Evolutionary conservation across 2,113 vertebrate species (phyloP).

Genomic region (Tenebrosternarchus preto): DNA sequence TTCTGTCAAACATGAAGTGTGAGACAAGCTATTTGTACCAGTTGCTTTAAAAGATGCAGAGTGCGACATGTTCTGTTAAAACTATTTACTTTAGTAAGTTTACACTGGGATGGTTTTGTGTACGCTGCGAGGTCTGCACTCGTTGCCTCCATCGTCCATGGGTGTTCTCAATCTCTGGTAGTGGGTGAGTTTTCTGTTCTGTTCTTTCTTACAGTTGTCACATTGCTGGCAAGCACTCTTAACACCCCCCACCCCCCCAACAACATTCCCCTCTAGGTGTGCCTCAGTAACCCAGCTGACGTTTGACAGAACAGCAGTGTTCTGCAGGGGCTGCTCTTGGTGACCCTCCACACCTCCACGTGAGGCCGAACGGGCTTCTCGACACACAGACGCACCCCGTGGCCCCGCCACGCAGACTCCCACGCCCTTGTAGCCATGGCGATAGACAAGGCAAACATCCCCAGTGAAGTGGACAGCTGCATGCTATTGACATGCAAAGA

Average conservation of each 20-base stretch:
- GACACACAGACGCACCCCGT: no score
- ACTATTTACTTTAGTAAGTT: background rate
- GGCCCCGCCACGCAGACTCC: slow-evolving; percentile 11
- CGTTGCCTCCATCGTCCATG: background rate
- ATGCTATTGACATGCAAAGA: slow-evolving; percentile 45
- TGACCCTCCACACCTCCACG: background rate
- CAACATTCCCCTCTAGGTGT: background rate
- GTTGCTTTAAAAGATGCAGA: no score
- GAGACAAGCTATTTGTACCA: no score
- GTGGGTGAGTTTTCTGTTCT: background rate
- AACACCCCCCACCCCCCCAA: background rate
- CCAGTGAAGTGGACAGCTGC: slow-evolving; percentile 44
- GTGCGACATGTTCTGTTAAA: no score
- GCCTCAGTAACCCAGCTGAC: background rate
- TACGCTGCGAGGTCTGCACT: background rate
- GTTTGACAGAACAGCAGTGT: background rate
- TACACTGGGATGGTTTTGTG: background rate
- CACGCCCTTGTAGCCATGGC: slow-evolving; percentile 9
- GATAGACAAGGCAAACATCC: slow-evolving; percentile 41
- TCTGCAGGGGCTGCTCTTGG: background rate
- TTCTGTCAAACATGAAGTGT: background rate
- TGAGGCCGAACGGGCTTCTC: background rate
- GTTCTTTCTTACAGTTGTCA: background rate
- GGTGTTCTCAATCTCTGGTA: slow-evolving; percentile 1
- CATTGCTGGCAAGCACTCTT: no score